Percentiles rank a stretch among this genome's conserved stretches.
Evolutionary conservation across 2,113 vertebrate genomes (phyloP).

Genomic region (Hemiprocne comata): DNA sequence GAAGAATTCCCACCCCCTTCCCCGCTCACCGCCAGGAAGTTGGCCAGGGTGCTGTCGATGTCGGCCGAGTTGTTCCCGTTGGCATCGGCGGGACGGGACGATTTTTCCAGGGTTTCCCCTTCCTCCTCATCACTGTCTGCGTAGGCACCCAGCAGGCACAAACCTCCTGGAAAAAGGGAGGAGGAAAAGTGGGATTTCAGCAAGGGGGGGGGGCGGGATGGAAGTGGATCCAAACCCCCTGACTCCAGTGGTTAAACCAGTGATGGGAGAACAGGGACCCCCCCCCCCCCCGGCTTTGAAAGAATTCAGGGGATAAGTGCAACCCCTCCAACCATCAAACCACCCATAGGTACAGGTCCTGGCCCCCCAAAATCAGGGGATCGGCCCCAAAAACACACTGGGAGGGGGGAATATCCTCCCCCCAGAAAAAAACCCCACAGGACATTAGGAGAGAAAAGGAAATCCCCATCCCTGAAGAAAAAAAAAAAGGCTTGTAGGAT

Average conservation of each 20-base stretch:
- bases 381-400: accelerated
- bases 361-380: accelerated
- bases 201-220: too few relatives aligned
- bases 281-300: accelerated
- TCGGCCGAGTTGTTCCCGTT: slow-evolving; percentile 83
- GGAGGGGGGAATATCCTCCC: background rate
- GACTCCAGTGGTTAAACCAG: accelerated
- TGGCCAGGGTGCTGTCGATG: slow-evolving; percentile 96
- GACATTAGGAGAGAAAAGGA: background rate
- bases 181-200: background rate
- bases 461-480: accelerated
- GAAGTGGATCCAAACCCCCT: background rate
- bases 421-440: too few relatives aligned
- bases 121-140: slow-evolving; percentile 95
- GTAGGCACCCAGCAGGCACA: slow-evolving; percentile 94
- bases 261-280: accelerated
- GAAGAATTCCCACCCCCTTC: too few relatives aligned
- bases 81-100: slow-evolving; percentile 53
- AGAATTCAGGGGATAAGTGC: accelerated
- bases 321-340: accelerated
- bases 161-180: slow-evolving; percentile 79
- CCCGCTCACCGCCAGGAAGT: slow-evolving; percentile 92
- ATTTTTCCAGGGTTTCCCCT: slow-evolving; percentile 67
- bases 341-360: background rate
- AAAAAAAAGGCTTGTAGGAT: background rate